phyloP scores from a whole-genome alignment of 2,888 invertebrate genomes.

The Galerucella nymphaeae region DNA sequence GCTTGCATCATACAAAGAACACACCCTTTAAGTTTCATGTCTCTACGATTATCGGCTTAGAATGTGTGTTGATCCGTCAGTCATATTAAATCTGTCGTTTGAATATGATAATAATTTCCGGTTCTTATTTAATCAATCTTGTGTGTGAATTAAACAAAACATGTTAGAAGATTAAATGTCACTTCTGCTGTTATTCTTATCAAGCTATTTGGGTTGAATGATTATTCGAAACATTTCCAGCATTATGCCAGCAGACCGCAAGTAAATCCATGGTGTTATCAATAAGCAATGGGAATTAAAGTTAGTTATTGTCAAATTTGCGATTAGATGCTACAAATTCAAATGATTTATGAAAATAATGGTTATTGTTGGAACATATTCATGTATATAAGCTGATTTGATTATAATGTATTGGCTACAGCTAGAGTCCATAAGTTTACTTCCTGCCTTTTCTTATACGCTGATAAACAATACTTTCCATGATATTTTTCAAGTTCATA shows the following conservation, averaged over 20 bases:
- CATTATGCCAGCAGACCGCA: background rate
- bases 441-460: too few relatives aligned
- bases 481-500: too few relatives aligned
- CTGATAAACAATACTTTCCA: too few relatives aligned
- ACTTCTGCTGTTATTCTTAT: constrained; percentile 8
- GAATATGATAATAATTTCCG: background rate
- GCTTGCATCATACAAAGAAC: too few relatives aligned
- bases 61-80: too few relatives aligned
- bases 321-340: background rate
- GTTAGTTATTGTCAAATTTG: background rate
- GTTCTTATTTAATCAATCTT: background rate
- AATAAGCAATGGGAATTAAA: background rate
- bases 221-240: constrained; percentile 6
- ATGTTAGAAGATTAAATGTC: constrained; percentile 15
- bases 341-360: background rate
- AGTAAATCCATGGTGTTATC: constrained; percentile 3
- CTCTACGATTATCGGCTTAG: too few relatives aligned
- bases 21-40: too few relatives aligned
- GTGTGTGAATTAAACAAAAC: background rate
- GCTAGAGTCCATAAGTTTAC: too few relatives aligned
- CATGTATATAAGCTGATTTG: too few relatives aligned
- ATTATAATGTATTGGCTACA: too few relatives aligned
- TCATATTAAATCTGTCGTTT: background rate
- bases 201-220: constrained; percentile 7
- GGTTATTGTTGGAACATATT: too few relatives aligned